Conservation (phyloP, 2,113 vertebrate species). For the Rhea americana region DNA sequence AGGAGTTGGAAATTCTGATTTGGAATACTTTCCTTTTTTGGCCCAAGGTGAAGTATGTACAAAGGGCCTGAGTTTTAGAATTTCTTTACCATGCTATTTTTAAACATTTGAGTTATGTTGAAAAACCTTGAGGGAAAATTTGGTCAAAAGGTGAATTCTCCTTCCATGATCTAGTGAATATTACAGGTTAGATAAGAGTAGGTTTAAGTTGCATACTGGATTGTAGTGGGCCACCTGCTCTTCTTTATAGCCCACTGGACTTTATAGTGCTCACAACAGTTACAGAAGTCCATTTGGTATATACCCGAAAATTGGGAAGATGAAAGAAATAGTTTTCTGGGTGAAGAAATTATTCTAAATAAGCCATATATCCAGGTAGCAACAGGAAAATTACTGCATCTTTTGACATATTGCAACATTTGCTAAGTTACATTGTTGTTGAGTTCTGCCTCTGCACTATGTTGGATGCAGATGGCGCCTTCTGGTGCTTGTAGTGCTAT, state of each 20-base stretch:
- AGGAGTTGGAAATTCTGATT: background rate
- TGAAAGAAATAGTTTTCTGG: background rate
- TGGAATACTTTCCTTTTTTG: background rate
- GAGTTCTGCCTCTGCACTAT: background rate
- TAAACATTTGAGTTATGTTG: background rate
- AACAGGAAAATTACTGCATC: background rate
- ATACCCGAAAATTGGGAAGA: background rate
- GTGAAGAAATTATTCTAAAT: background rate
- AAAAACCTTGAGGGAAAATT: background rate
- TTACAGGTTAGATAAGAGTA: background rate
- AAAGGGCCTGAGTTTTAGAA: background rate
- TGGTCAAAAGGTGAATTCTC: background rate
- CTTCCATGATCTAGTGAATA: background rate
- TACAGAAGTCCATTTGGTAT: background rate
- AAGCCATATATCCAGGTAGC: background rate
- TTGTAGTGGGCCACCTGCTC: background rate
- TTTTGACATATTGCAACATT: background rate
- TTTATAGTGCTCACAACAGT: background rate
- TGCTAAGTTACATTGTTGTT: accelerated
- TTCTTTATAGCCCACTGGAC: background rate
- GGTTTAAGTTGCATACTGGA: background rate
- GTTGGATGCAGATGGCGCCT: background rate
- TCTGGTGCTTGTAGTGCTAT: background rate
- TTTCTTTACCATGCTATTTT: background rate
- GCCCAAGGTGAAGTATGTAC: background rate